These are phyloP conservation scores for Drosophila anomelani DNA, from an alignment of 2,888 invertebrate genomes.

Conservation along the genomic window DNA sequence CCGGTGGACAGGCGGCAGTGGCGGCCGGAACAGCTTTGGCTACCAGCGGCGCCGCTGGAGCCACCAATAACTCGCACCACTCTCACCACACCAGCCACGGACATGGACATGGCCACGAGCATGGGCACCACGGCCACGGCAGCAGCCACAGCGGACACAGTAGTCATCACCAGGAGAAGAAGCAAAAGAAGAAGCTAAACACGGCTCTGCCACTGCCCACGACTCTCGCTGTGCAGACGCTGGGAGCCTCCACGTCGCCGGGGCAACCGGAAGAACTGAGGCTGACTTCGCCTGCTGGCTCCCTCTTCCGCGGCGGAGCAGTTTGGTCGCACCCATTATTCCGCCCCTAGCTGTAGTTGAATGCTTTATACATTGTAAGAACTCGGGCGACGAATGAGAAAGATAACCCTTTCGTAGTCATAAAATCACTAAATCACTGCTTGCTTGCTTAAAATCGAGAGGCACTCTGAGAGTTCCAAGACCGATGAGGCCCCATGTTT, in stretches of 20 bases:
- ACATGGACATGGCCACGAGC: slow-evolving; percentile 32
- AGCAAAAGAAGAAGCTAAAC: too few relatives aligned
- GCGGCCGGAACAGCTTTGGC: slow-evolving; percentile 22
- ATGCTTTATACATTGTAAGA: slow-evolving; percentile 76
- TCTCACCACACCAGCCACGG: slow-evolving; percentile 36
- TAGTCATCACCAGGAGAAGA: too few relatives aligned
- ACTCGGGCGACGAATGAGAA: slow-evolving; percentile 39
- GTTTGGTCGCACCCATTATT: too few relatives aligned
- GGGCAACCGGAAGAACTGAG: too few relatives aligned
- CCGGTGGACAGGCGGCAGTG: slow-evolving; percentile 6
- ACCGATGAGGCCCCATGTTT: slow-evolving; percentile 23
- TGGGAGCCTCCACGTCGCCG: too few relatives aligned
- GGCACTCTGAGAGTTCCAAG: slow-evolving; percentile 10
- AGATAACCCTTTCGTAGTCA: slow-evolving; percentile 57
- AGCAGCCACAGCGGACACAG: too few relatives aligned
- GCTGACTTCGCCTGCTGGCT: too few relatives aligned
- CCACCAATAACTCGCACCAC: slow-evolving; percentile 54
- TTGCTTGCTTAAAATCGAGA: slow-evolving; percentile 58
- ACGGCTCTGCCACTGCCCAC: too few relatives aligned
- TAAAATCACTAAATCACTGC: slow-evolving; percentile 63
- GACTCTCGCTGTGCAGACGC: too few relatives aligned
- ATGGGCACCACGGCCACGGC: too few relatives aligned
- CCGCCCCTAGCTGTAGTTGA: slow-evolving; percentile 63
- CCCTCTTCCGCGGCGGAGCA: too few relatives aligned
- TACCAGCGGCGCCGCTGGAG: slow-evolving; percentile 53